A percentile compares a stretch with the other conserved stretches of the same genome.
These are phyloP conservation scores for Dorcus hopei DNA, from an alignment of 2,888 invertebrate genomes.

Conservation along the genomic window DNA sequence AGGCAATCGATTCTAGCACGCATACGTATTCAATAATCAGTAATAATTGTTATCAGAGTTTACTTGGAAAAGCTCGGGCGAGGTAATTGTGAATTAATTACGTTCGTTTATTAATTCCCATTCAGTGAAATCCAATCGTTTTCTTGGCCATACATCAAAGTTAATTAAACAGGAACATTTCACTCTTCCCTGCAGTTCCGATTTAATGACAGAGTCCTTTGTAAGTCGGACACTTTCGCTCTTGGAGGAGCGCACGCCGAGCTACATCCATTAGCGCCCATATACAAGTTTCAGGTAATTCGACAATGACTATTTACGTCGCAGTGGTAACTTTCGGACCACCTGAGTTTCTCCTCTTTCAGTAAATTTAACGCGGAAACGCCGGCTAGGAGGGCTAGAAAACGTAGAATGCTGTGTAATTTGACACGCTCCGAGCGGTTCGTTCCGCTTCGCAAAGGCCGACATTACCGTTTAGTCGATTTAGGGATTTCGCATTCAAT, in stretches of 20 bases:
- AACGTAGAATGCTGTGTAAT: slow-evolving; percentile 4
- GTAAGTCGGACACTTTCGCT: slow-evolving; percentile 2
- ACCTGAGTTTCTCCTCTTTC: slow-evolving; percentile 1
- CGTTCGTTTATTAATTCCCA: no score
- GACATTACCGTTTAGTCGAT: slow-evolving; percentile 1
- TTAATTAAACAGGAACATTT: no score
- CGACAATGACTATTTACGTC: slow-evolving; percentile 1
- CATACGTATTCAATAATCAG: no score
- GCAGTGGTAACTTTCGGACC: neutral
- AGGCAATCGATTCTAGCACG: no score
- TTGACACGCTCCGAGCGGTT: slow-evolving; percentile 21
- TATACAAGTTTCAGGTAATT: slow-evolving; percentile 7
- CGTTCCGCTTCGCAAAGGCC: slow-evolving; percentile 18
- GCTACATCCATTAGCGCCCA: slow-evolving; percentile 11
- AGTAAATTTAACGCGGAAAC: neutral
- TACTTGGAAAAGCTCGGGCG: no score
- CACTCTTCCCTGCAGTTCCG: no score
- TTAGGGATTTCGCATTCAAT: slow-evolving; percentile 4
- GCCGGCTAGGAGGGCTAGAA: neutral
- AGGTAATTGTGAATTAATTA: no score
- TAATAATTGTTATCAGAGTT: no score
- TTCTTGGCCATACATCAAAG: no score
- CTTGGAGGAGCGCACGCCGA: slow-evolving; percentile 2
- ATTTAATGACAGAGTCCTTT: no score
- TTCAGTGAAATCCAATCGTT: no score